Base-by-base conservation (phyloP, 2,888 invertebrate species). In the Micoletzkya japonica region DNA sequence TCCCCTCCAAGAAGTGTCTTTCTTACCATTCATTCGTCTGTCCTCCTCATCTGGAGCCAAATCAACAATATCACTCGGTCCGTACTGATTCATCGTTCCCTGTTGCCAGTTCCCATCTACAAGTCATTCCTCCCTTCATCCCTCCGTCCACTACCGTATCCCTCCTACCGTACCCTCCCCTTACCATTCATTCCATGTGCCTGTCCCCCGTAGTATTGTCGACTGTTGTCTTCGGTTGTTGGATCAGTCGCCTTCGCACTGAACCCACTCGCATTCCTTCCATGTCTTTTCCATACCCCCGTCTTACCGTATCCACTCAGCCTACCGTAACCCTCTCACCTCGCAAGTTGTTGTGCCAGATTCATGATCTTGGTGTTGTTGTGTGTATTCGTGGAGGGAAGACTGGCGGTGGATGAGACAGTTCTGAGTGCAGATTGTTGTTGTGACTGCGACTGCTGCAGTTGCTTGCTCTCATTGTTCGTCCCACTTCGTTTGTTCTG, bases 331-430 rank as follows among this genome's bases (percentile, higher is more conserved):
- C n/a, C 32, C 3, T 0, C 50, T 2, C 37, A 61, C 64, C 52
- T 50, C 14, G 44, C 52, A 24, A 64, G 52, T 36, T 64, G 36
- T 36, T 64, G 64, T 3, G 64, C 64, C 26, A 64, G n/a, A 34
- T 52, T 52, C 30, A 64, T 26, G 36, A 44, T 52, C 6, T 26
- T 50, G 56, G 14, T 28, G 30, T 52, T 50, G 52, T 64, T 39
- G 34, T 24, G 10, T 54, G 54, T 32, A 17, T 49, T 49, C 17
- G 32, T 7, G 28, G 26, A 44, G 39, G 61, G 37, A 30, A 61
- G 61, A 49, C 49, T 44, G 61, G 49, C 61, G 26, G 61, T 49
- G 10, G 61, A 61, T n/a, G 39, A 49, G 10, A 49, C 49, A 6
- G 61, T 24, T 1, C 61, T 28, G n/a, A n/a, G n/a, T n/a, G n/a